phyloP scores from a whole-genome alignment of 2,888 invertebrate species.

The Prosopocoilus inquinatus region DNA sequence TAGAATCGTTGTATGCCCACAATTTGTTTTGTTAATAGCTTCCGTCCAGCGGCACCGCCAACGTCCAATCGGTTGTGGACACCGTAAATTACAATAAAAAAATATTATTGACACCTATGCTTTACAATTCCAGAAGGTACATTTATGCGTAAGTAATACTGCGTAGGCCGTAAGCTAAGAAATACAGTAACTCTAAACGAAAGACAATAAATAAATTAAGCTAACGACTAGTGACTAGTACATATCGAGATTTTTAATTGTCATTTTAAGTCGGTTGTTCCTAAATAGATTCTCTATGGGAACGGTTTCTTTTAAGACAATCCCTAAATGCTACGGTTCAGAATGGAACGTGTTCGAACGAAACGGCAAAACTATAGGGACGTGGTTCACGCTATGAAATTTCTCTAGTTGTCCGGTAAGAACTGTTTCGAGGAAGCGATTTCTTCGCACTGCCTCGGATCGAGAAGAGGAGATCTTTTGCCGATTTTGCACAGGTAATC shows the following conservation, averaged over 20 bases:
- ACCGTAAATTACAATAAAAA: slow-evolving; percentile 2
- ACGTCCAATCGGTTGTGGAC: not conserved
- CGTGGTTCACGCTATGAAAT: slow-evolving; percentile 7
- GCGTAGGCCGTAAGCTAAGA: slow-evolving; percentile 35
- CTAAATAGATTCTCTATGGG: not conserved
- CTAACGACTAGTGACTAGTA: slow-evolving; percentile 18
- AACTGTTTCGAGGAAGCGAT: slow-evolving; percentile 10
- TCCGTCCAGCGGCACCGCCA: no score
- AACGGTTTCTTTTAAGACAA: not conserved
- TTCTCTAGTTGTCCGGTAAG: slow-evolving; percentile 15
- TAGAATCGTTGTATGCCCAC: slow-evolving; percentile 18
- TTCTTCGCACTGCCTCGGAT: slow-evolving; percentile 22
- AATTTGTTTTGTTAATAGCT: not conserved
- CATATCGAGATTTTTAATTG: slow-evolving; percentile 10
- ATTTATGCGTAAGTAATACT: slow-evolving; percentile 29
- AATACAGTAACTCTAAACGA: slow-evolving; percentile 24
- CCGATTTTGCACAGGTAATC: slow-evolving; percentile 74
- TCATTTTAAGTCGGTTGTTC: slow-evolving; percentile 1
- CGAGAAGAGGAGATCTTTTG: slow-evolving; percentile 56
- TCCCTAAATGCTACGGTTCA: slow-evolving; percentile 11
- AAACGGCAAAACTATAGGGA: no score
- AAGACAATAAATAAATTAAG: slow-evolving; percentile 27
- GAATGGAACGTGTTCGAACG: slow-evolving; percentile 10
- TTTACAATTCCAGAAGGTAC: not conserved
- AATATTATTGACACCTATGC: slow-evolving; percentile 2